Base-by-base conservation (phyloP, 2,113 vertebrate genomes). In the Microtus richardsoni region DNA sequence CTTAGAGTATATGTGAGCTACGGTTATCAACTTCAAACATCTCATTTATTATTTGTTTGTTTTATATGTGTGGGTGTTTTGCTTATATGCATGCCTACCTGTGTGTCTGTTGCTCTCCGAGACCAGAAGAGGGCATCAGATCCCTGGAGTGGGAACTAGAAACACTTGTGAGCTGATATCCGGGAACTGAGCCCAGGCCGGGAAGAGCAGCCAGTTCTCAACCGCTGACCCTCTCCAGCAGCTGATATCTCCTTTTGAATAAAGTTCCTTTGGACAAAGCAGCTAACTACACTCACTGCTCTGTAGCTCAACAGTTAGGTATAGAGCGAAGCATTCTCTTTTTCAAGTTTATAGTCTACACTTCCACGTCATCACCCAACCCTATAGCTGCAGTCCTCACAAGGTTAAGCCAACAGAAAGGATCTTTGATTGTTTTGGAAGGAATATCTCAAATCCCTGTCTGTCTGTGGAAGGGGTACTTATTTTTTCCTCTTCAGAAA, bases 371-470 rank as follows among this genome's bases (percentile, higher is more conserved):
- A 58, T 58, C 58, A 58, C 19, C 54, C 54, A 58, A 21, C 54
- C 54, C 54, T 58, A 7, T 58, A 58, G 19, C 54, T 58, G 54
- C 54, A 58, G 54, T 58, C 54, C 54, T 58, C 54, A 58, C 19
- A 58, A 49, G 41, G 8, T 62, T 11, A 49, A 62, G 24, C 33
- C 4, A 10, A 2, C 36, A 58, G 49, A 9, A 54, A 73, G 58
- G 19, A 0, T 52, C 3, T 85, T 4, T 22, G 19, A 10, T 24
- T 44, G 2, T 12, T 47, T n/a, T 75, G 66, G 36, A 24, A 2
- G 3, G 58, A 0, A 33, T 10, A 0, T 28, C 30, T 9, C 9
- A 36, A 36, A n/a, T 0, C 44, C 68, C 54, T 47, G 30, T 22
- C 54, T 66, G 30, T 82, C 36, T 6, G 13, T 77, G 58, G 24